Conservation (phyloP, 2,113 vertebrate species). For the Cebidichthys violaceus region DNA sequence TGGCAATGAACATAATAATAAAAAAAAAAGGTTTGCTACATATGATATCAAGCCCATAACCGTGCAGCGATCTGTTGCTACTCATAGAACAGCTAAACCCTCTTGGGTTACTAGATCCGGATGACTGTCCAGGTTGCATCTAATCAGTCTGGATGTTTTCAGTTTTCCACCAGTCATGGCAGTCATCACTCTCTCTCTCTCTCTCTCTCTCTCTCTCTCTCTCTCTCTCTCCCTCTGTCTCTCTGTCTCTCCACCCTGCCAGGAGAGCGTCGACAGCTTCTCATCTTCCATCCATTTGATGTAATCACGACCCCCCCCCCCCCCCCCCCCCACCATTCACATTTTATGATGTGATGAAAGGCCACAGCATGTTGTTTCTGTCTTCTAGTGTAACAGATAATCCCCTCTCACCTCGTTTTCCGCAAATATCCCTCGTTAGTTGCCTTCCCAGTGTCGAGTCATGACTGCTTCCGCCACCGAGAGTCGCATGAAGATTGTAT, state of each 20-base stretch:
- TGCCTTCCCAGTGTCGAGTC: too few species aligned
- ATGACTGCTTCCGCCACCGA: too few species aligned
- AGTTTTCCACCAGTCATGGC: constrained; percentile 52
- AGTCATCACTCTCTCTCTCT: constrained; percentile 36
- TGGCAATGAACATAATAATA: too few species aligned
- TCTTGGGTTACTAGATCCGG: background rate
- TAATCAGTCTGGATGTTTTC: constrained; percentile 32
- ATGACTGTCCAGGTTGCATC: background rate
- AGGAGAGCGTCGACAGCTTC: constrained; percentile 66
- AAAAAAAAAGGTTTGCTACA: too few species aligned
- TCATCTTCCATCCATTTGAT: constrained; percentile 67
- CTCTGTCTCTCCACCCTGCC: constrained; percentile 55
- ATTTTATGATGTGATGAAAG: constrained; percentile 50
- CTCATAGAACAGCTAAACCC: background rate
- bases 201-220: constrained; percentile 41
- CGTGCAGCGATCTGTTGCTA: background rate
- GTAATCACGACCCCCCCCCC: too few species aligned
- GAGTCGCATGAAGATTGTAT: too few species aligned
- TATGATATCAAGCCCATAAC: background rate
- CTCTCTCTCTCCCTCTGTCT: constrained; percentile 23
- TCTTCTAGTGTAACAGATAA: background rate
- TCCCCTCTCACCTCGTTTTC: too few species aligned
- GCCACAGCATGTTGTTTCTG: constrained; percentile 8
- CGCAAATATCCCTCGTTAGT: too few species aligned
- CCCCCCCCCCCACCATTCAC: constrained; percentile 60